phyloP scores from a whole-genome alignment of 2,888 invertebrate species.

The Drosophila stalkeri region DNA sequence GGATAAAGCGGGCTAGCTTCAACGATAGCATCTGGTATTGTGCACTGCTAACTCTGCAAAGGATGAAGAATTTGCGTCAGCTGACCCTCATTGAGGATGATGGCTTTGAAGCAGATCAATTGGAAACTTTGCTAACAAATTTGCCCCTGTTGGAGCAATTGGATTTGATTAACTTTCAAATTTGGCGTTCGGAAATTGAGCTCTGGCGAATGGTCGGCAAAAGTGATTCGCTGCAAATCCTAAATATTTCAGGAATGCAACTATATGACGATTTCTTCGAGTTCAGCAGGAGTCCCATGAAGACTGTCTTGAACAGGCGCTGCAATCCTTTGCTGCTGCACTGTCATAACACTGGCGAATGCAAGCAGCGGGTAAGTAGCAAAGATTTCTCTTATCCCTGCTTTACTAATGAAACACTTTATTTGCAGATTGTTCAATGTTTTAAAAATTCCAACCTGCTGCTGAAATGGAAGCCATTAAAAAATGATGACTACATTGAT shows the following conservation, averaged over 20 bases:
- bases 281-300: constrained; percentile 11
- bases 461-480: background rate
- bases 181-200: constrained; percentile 21
- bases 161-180: constrained; percentile 8
- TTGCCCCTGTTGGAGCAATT: constrained; percentile 25
- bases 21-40: constrained; percentile 15
- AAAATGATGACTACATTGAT: background rate
- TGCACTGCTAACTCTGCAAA: background rate
- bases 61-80: background rate
- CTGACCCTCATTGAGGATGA: constrained; percentile 19
- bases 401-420: no score
- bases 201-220: constrained; percentile 32
- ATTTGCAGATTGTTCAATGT: constrained; percentile 18
- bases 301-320: constrained; percentile 2
- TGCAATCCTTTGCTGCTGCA: constrained; percentile 8
- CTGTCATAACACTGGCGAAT: constrained; percentile 8
- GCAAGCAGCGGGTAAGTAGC: constrained; percentile 9
- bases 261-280: constrained; percentile 19
- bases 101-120: background rate
- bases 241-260: constrained; percentile 25
- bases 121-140: background rate
- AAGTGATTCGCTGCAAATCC: constrained; percentile 7
- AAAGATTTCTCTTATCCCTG: background rate
- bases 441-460: constrained; percentile 26
- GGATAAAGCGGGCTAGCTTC: constrained; percentile 1